A percentile compares a stretch with the other conserved stretches of the same genome.
Conservation (phyloP, 1,140 invertebrate species). For the Harpegnathos saltator region DNA sequence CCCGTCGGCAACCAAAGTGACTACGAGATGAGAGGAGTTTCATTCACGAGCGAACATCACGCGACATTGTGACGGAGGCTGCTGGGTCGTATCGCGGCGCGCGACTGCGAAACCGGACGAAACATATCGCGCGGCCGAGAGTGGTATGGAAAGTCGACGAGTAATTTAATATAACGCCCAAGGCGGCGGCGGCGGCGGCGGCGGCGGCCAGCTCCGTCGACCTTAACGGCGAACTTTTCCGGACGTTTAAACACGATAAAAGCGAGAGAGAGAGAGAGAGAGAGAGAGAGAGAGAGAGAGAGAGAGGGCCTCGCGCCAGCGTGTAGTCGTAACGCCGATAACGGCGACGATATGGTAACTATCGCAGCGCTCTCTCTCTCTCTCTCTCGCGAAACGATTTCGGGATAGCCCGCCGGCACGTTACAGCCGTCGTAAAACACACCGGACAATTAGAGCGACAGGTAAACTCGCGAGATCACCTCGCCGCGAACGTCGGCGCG, state of each 20-base stretch:
- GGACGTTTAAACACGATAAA: slow-evolving; percentile 60
- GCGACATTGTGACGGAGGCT: neutral
- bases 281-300: no score
- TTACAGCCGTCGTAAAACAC: slow-evolving; percentile 28
- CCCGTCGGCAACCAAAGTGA: no score
- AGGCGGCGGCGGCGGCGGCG: slow-evolving; percentile 23
- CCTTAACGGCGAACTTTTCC: slow-evolving; percentile 62
- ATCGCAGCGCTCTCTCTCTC: slow-evolving; percentile 7
- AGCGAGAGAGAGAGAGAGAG: no score
- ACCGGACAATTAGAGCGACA: slow-evolving; percentile 34
- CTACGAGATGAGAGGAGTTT: no score
- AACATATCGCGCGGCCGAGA: neutral
- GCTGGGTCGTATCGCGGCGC: neutral
- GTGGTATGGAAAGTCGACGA: slow-evolving; percentile 39
- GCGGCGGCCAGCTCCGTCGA: slow-evolving; percentile 1
- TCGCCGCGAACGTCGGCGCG: slow-evolving; percentile 19
- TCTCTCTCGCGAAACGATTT: slow-evolving; percentile 42
- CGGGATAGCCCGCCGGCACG: slow-evolving; percentile 19
- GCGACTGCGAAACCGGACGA: neutral
- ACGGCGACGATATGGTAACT: slow-evolving; percentile 58
- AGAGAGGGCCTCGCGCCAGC: slow-evolving; percentile 32
- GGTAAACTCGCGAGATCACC: slow-evolving; percentile 35
- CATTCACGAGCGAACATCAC: neutral
- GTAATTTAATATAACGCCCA: slow-evolving; percentile 66
- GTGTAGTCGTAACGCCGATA: slow-evolving; percentile 51